Percentiles rank a stretch among this genome's conserved stretches.
Evolutionary conservation across 2,797 vertebrate species (phyloP).

Genomic region (Bradypodion ventrale): DNA sequence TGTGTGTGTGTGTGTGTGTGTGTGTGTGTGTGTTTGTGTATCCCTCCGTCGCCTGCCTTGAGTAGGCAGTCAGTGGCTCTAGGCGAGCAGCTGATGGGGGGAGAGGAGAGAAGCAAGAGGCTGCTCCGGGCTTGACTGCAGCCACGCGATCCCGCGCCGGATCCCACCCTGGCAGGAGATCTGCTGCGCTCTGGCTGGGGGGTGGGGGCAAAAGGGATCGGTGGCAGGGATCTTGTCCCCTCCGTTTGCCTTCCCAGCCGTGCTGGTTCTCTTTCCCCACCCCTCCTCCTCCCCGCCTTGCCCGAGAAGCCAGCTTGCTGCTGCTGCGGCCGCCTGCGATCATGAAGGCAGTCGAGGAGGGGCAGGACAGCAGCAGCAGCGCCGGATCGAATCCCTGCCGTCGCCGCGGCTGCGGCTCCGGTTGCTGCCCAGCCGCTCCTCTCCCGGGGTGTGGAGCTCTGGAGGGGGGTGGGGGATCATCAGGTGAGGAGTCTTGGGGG

Average conservation of each 20-base stretch:
- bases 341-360: conserved; percentile 13
- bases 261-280: background rate
- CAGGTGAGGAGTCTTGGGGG: conserved; percentile 5
- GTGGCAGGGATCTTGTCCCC: background rate
- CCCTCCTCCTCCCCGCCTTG: background rate
- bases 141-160: background rate
- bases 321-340: background rate
- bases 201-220: background rate
- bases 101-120: background rate
- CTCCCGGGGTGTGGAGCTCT: background rate
- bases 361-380: too few species aligned
- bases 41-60: background rate
- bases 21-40: too few species aligned
- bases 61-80: background rate
- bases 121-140: background rate
- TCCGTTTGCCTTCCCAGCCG: background rate
- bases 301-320: background rate
- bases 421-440: background rate
- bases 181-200: background rate
- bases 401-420: background rate
- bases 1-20: too few species aligned
- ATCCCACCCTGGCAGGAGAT: background rate
- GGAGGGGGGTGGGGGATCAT: background rate
- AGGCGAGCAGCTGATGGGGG: background rate
- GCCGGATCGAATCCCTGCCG: background rate